Conservation (phyloP, 2,113 vertebrate genomes). For the Zootoca vivipara region DNA sequence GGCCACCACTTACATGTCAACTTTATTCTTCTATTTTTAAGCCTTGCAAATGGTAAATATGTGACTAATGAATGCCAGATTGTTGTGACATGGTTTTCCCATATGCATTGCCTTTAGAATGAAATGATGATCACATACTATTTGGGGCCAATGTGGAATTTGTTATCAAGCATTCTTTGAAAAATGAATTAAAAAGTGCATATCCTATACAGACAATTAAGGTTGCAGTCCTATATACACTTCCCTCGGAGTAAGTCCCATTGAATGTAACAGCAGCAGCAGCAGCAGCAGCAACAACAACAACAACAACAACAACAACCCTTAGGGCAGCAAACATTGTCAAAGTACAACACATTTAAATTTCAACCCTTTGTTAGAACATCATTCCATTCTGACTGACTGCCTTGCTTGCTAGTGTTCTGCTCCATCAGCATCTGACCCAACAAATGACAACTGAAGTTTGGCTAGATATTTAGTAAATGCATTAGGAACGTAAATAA, state of each 20-base stretch:
- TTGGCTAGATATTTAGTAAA: constrained; percentile 23
- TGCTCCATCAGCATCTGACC: background rate
- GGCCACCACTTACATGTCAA: background rate
- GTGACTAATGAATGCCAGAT: constrained; percentile 3
- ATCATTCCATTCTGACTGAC: background rate
- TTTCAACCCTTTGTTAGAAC: background rate
- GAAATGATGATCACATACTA: background rate
- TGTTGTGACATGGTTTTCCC: background rate
- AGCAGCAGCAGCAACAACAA: background rate
- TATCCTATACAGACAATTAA: background rate
- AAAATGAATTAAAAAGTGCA: background rate
- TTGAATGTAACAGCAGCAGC: background rate
- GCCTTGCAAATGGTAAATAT: constrained; percentile 3
- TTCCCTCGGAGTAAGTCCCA: background rate
- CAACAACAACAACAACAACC: no score
- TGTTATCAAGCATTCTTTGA: background rate
- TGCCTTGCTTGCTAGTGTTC: background rate
- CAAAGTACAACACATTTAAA: background rate
- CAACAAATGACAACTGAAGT: background rate
- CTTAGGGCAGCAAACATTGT: background rate
- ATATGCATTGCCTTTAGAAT: background rate
- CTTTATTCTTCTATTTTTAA: constrained; percentile 27
- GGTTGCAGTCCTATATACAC: background rate
- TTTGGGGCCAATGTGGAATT: background rate
- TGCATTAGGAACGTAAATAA: constrained; percentile 15